Base-by-base conservation (phyloP, 2,888 invertebrate species). In the Carabus problematicus region DNA sequence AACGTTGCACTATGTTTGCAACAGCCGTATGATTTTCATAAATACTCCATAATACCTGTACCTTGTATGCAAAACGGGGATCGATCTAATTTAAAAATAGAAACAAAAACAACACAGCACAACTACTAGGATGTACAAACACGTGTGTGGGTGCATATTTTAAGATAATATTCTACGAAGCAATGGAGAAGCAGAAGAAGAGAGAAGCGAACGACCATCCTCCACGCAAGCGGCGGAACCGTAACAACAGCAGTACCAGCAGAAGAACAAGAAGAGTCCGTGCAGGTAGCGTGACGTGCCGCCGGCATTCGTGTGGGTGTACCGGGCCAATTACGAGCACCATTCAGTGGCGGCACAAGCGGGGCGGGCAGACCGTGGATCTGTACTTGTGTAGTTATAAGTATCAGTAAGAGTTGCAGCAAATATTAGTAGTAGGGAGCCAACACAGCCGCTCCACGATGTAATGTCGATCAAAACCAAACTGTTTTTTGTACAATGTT, bases 221-320 rank as follows among this genome's bases (percentile, higher is more conserved):
- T 40, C 56, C 11, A 40, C 19, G 40, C 7, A 56, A 14, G 29
- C 56, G 56, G 29, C 11, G 29, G 39, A 29, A 39, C 29, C 19
- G n/a, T 12, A 9, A 56, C 9, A 56, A 56, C 11, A 56, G 11
- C 39, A 56, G 40, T 12, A 56, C n/a, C 8, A 56, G 56, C 18
- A 56, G 56, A 56, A 56, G 56, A 56, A 56, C 11, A 56, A 56
- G 56, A 56, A 56, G 56, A 56, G 29, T 56, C 56, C 56, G 66
- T 45, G 58, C 66, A 66, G 66, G 66, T 66, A 66, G 66, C 66
- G 66, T 66, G 66, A 66, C 58, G 66, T 43, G 59, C 66, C 66
- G 47, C 47, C 66, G 66, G 66, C 66, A 56, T 66, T 66, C 66
- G 66, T 66, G 66, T 66, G 66, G 66, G 66, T 66, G 66, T 58